Percentiles rank a stretch among this genome's conserved stretches.
These are phyloP conservation scores for Psilopogon haemacephalus DNA, from an alignment of 2,113 vertebrate genomes.

Conservation along the genomic window DNA sequence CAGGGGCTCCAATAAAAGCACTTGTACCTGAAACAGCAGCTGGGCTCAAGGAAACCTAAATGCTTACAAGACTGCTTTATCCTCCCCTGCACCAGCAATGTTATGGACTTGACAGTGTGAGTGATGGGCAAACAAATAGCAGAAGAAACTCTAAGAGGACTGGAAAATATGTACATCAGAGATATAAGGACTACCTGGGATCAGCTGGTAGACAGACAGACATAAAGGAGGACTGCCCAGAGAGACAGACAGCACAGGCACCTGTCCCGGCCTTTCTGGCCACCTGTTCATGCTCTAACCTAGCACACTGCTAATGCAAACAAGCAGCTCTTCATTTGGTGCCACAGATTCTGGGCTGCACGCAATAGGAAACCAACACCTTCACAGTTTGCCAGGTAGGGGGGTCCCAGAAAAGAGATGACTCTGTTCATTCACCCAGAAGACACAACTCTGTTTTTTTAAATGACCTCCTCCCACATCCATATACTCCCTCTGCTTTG, in stretches of 20 bases:
- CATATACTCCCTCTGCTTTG: not conserved
- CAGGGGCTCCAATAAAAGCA: not conserved
- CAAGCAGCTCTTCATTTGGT: not conserved
- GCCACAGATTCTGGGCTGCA: not conserved
- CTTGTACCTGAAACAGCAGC: not conserved
- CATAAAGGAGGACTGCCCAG: not conserved
- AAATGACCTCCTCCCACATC: not conserved
- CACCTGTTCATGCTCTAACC: not conserved
- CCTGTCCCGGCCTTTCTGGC: not conserved
- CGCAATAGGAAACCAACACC: not conserved
- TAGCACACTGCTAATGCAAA: not conserved
- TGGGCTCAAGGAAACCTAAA: not conserved
- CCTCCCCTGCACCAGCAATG: not conserved
- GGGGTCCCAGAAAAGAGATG: not conserved
- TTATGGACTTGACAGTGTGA: accelerated
- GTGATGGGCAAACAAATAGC: not conserved
- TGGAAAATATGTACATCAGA: not conserved
- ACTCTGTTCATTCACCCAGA: not conserved
- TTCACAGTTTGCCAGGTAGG: not conserved
- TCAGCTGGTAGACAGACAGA: not conserved
- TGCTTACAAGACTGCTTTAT: not conserved
- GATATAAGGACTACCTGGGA: not conserved
- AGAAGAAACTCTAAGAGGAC: not conserved
- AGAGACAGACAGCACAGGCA: not conserved
- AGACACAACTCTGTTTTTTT: not conserved